Evolutionary conservation across 2,888 invertebrate species (phyloP).

Genomic region (Diplazon laetatorius): DNA sequence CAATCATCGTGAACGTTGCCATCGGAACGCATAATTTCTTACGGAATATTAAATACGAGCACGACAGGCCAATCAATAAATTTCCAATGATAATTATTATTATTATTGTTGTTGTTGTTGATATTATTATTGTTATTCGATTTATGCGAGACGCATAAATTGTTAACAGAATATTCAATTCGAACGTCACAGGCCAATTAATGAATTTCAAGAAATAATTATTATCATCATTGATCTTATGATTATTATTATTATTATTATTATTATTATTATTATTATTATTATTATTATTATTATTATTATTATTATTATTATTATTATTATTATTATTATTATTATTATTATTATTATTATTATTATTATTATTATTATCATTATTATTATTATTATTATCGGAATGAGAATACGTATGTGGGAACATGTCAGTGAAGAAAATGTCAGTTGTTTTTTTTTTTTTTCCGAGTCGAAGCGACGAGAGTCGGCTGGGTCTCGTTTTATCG

Average conservation of each 20-base stretch:
- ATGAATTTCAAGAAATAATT: too few species aligned
- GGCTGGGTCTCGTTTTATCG: slow-evolving; percentile 35
- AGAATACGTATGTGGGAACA: too few species aligned
- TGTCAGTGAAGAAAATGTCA: too few species aligned
- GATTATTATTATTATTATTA: background rate
- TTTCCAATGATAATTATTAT: too few species aligned
- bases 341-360: too few species aligned
- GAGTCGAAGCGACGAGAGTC: background rate
- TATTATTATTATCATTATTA: background rate
- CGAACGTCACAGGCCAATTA: background rate
- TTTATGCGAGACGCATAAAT: background rate
- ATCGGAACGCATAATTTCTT: background rate
- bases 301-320: background rate
- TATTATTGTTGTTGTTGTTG: too few species aligned
- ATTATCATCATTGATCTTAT: too few species aligned
- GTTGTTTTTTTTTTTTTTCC: slow-evolving; percentile 39
- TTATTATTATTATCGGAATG: background rate
- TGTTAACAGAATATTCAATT: background rate
- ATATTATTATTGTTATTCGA: too few species aligned
- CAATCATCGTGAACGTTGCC: background rate
- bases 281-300: slow-evolving; percentile 2
- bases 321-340: too few species aligned
- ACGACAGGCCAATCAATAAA: background rate
- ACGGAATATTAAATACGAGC: background rate
- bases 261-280: background rate